Base-by-base conservation (phyloP, 1,140 invertebrate species). In the Pseudomyrmex cubaensis region DNA sequence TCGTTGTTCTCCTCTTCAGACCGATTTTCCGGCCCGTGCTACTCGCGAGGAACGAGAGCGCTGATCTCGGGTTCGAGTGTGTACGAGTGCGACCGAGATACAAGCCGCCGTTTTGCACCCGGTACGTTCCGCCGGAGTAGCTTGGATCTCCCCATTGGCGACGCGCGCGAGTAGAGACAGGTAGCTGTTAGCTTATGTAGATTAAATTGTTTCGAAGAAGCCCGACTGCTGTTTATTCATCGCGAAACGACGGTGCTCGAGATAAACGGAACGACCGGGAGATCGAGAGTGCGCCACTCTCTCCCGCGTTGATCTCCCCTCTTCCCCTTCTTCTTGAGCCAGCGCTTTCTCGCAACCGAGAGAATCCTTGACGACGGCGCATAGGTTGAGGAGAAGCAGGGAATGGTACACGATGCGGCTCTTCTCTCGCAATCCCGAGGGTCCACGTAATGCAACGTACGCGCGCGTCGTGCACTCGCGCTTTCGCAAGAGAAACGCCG, bases 171-270 rank as follows among this genome's bases (percentile, higher is more conserved):
- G 61, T 48, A 50, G 72, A 86, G 76, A 88, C 78, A 74, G 87
- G 87, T 86, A 86, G 86, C 85, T 87, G 86, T 88, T 90, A 85
- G 85, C 88, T 90, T 90, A 90, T 90, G 89, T 90, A 90, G 88
- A 90, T 90, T 90, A 90, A 90, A 90, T 90, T 90, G 88, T 90
- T 90, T 90, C 86, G 82, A 85, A 87, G 89, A 88, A 90, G 54
- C 84, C 75, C 62, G 54, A 64, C 75, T 70, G 87, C 83, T 89
- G 88, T 89, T 90, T 90, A 90, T 90, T 89, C 89, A 89, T 89
- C 87, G 84, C 84, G 83, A 66, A 85, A 89, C 82, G 85, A 76
- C 75, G 73, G 66, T 74, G 83, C 84, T 82, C 75, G 87, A 87
- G 88, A 89, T 89, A 89, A 89, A 89, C 87, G 83, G 52, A 85